phyloP scores from a whole-genome alignment of 2,888 invertebrate genomes.

The Dryocosmus kuriphilus region DNA sequence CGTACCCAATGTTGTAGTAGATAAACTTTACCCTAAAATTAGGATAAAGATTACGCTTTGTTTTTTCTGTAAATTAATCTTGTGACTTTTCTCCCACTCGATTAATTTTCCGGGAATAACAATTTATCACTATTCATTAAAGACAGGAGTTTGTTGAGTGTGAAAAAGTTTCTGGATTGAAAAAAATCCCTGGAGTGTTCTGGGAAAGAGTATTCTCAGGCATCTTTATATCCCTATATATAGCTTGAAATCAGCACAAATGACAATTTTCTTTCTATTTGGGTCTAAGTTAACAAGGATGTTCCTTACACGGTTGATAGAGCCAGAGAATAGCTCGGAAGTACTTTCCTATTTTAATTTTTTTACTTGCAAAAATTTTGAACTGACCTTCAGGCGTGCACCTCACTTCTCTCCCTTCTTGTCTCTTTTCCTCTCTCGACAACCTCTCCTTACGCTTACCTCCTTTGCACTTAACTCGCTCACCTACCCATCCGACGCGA shows the following conservation, averaged over 20 bases:
- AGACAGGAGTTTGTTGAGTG: conserved; percentile 1
- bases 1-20: no score
- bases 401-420: conserved; percentile 17
- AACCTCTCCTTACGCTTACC: conserved; percentile 33
- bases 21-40: no score
- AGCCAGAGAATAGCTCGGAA: no score
- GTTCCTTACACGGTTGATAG: no score
- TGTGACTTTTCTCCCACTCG: neutral
- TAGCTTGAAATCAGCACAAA: conserved; percentile 20
- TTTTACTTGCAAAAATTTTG: no score
- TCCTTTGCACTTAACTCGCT: conserved; percentile 42
- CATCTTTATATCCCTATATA: conserved; percentile 7
- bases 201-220: neutral
- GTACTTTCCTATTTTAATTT: no score
- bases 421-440: conserved; percentile 29
- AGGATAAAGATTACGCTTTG: no score
- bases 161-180: neutral
- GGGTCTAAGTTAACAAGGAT: no score
- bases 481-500: conserved; percentile 33
- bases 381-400: no score
- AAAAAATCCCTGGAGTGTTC: neutral
- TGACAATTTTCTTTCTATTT: no score
- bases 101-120: neutral
- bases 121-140: neutral
- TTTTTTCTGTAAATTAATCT: no score